A percentile compares a stretch with the other conserved stretches of the same genome.
Evolutionary conservation across 92 coral and sea anemone genomes (phyloP).

Genomic region (Isaurus tuberculatus): DNA sequence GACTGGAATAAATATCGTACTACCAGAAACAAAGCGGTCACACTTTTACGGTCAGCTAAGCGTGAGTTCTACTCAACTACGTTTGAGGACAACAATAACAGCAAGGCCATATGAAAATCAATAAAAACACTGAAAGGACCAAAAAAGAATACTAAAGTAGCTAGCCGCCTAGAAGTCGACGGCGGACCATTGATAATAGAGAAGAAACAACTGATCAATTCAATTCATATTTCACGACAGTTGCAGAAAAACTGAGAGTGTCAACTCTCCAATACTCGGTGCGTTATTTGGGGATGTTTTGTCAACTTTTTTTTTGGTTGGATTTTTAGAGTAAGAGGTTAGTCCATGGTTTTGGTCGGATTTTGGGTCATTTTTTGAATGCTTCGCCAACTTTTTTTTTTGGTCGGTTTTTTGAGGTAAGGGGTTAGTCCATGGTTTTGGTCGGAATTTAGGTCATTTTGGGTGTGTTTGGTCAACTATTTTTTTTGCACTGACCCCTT

Average conservation of each 20-base stretch:
- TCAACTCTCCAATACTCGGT: conserved; percentile 3
- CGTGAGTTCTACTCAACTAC: conserved; percentile 53
- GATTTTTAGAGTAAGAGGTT: too few species aligned
- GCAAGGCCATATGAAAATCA: conserved; percentile 51
- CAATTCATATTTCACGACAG: conserved; percentile 42
- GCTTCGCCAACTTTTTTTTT: too few species aligned
- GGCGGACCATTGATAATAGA: conserved; percentile 17
- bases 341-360: too few species aligned
- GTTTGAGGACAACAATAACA: conserved; percentile 56
- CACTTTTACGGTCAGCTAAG: conserved; percentile 55
- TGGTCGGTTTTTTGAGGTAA: too few species aligned
- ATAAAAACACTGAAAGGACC: conserved; percentile 46
- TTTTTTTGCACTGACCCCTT: too few species aligned
- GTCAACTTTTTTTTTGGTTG: too few species aligned
- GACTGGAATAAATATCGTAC: conserved; percentile 55
- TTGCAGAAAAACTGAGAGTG: conserved; percentile 49
- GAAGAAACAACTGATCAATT: conserved; percentile 37
- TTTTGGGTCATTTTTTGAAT: too few species aligned
- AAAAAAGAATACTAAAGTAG: conserved; percentile 45
- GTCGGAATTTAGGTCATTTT: too few species aligned
- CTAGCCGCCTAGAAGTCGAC: conserved; percentile 40
- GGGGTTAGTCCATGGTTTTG: too few species aligned
- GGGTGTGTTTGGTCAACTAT: too few species aligned
- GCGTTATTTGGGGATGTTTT: too few species aligned
- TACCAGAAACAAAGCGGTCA: conserved; percentile 59